These are phyloP conservation scores for Sternotherus odoratus DNA, from an alignment of 2,797 vertebrate genomes.

Conservation along the genomic window DNA sequence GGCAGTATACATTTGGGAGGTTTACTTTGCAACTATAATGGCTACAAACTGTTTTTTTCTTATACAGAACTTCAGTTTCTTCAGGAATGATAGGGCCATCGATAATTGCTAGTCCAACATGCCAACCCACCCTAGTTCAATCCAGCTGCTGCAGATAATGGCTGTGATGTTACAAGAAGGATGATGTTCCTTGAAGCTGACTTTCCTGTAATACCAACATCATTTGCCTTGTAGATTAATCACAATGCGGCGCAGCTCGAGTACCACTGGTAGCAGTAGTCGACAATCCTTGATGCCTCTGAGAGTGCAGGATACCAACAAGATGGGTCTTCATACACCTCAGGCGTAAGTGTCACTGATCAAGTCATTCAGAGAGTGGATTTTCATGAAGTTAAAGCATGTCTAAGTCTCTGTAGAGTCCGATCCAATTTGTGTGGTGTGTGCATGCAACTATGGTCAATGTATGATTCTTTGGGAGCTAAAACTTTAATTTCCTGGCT, in stretches of 20 bases:
- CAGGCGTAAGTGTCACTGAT: constrained; percentile 83
- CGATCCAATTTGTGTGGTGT: background rate
- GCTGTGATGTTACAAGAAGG: background rate
- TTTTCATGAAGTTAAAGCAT: background rate
- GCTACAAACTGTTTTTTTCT: too few relatives aligned
- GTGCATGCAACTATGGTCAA: background rate
- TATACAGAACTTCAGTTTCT: background rate
- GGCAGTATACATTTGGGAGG: too few relatives aligned
- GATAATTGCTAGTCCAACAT: accelerated
- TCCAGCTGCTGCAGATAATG: background rate
- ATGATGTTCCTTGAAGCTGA: background rate
- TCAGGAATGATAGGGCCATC: background rate
- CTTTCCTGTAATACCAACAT: background rate
- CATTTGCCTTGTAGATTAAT: background rate
- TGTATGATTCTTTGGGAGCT: background rate
- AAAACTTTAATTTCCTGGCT: background rate
- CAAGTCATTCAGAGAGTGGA: background rate
- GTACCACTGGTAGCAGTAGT: constrained; percentile 75
- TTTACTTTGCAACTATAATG: too few relatives aligned
- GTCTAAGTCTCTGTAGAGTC: background rate
- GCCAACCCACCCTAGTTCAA: background rate
- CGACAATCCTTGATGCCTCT: constrained; percentile 87
- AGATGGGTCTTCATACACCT: constrained; percentile 91
- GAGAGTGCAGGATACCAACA: constrained; percentile 89
- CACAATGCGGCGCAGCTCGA: constrained; percentile 80